These are phyloP conservation scores for Selenia dentaria DNA, from an alignment of 2,888 invertebrate species.

Conservation along the genomic window DNA sequence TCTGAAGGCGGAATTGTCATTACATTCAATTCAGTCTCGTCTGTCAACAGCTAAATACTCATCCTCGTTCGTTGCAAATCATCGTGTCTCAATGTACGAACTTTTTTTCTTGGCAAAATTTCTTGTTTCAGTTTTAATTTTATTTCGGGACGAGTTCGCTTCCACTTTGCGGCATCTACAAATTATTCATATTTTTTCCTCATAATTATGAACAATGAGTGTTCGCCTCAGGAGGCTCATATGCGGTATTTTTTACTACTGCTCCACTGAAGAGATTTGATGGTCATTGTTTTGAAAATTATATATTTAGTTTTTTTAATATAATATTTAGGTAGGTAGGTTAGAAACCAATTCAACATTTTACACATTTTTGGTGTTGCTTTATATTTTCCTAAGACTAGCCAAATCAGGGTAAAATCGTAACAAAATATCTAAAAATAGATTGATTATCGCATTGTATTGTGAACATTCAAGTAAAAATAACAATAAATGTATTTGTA, in stretches of 20 bases:
- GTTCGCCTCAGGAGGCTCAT: constrained; percentile 2
- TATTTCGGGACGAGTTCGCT: constrained; percentile 62
- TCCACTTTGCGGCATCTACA: constrained; percentile 47
- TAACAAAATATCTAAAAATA: too few relatives aligned
- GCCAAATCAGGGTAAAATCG: too few relatives aligned
- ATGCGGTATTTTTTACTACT: constrained; percentile 1
- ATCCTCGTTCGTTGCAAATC: constrained; percentile 45
- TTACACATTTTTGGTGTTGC: too few relatives aligned
- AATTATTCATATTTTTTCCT: constrained; percentile 36
- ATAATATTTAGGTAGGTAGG: too few relatives aligned
- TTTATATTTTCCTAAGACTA: too few relatives aligned
- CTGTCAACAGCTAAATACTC: constrained; percentile 47
- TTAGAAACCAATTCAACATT: too few relatives aligned
- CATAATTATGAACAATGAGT: constrained; percentile 29
- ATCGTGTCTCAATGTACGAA: constrained; percentile 41
- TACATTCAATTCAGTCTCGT: constrained; percentile 40
- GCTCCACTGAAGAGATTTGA: too few relatives aligned
- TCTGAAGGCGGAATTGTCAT: constrained; percentile 41
- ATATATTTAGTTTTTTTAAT: too few relatives aligned
- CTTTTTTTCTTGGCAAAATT: constrained; percentile 70
- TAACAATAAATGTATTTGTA: constrained; percentile 3
- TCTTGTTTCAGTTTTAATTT: constrained; percentile 61
- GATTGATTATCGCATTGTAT: too few relatives aligned
- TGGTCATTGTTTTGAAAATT: too few relatives aligned
- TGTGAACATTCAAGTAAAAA: neutral